Evolutionary conservation across 1,140 invertebrate genomes (phyloP), one percentile per base, ranked within the genome.

Genomic region (Rhopalosiphum maidis): DNA sequence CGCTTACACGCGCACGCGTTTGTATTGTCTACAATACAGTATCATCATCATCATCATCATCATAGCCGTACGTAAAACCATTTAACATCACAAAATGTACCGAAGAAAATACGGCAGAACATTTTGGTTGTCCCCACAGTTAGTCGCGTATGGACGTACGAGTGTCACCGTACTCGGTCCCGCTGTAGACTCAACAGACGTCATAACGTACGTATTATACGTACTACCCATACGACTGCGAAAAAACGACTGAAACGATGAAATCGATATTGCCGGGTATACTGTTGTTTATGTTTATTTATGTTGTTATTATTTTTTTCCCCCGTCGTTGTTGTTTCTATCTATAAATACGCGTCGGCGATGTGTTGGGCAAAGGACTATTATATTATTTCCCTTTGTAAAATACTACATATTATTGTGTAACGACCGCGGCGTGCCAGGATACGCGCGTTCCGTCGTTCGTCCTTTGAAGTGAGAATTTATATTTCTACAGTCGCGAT

Each of bases 381-480:
- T 83, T 37, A 77, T n/a, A n/a, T 77, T 77, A 23, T 83, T 83
- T 83, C 35, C 77, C 35, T 83, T 83, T 83, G 35, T 35, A 82
- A 41, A 41, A 41, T 41, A 41, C 41, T 7, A 35, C n/a, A 7
- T n/a, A 68, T 68, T n/a, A 68, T 43, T 85, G 11, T n/a, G 6
- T n/a, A 87, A 87, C 1, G 15, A n/a, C 30, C 46, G 43, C 37
- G 3, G n/a, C 83, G 37, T 41, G 60, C 41, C 41, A 9, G 37
- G 22, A 68, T 68, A 43, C 41, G 43, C 8, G 23, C 8, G 9
- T 48, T n/a, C 30, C 30, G 18, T 30, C 43, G 43, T 88, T 30
- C 43, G 43, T 88, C 46, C 46, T 88, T 88, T 88, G 46, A 88
- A 88, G 86, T 51, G 86, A 15, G 30, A 35, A 48, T 51, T 88